Evolutionary conservation across 1,140 invertebrate genomes (phyloP), one percentile per base, ranked within the genome.

Genomic region (Episyrphus balteatus): DNA sequence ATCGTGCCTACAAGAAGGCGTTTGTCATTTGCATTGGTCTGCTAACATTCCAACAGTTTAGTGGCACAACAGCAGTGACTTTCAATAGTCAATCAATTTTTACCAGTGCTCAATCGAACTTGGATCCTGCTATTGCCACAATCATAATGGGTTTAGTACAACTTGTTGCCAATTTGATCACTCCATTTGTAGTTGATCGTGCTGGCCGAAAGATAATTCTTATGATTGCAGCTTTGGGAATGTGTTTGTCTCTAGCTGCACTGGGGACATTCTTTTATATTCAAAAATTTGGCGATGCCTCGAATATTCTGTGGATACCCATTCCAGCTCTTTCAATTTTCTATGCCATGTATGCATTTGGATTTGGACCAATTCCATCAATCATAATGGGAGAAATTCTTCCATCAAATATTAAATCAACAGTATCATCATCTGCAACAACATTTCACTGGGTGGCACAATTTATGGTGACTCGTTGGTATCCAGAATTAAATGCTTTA

Each of bases 61-160:
- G 80, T 3, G 88, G 88, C 15, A 86, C 87, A 55, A 90, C 89
- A 65, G 82, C 84, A 3, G 81, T 92, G 1, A 74, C 91, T 14
- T 90, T 90, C 65, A 90, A 86, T 61, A 80, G 86, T 48, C 77
- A 82, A 37, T 72, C 70, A 2, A 90, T 86, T 57, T 90, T 86
- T 55, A 55, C 65, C 1, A 73, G 73, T 8, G 76, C 84, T 6
- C 76, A 79, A 1, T 77, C 75, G 1, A 63, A 58, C 0, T 51
- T 88, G 0, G 62, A 78, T 15, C 67, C 79, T 0, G 70, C 74
- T 17, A 61, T 81, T 19, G 78, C 79, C 0, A 81, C 88, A 1
- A 90, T 92, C 42, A 80, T 92, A 19, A 76, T 93, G 47, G 89
- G 78, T 11, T 57, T 67, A 3, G 76, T 81, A 1, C 79, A 82